phyloP scores from a whole-genome alignment of 2,113 vertebrate genomes.

The Tragelaphus imberbis region DNA sequence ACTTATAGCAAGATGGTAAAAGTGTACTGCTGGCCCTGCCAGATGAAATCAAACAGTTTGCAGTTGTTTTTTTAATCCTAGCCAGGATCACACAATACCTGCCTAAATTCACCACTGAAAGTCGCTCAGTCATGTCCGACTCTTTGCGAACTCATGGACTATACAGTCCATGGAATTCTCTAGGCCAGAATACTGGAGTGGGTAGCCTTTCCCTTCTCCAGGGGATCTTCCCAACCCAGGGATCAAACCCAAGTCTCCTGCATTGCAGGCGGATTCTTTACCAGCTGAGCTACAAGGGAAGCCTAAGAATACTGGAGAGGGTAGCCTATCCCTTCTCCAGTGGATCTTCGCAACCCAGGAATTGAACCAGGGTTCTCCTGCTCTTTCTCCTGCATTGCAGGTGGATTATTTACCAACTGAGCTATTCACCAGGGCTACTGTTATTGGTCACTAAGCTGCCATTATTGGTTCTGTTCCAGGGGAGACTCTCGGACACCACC shows the following conservation, averaged over 20 bases:
- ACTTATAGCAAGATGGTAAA: neutral
- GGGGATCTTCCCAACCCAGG: neutral
- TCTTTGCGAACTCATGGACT: neutral
- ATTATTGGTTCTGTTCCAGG: neutral
- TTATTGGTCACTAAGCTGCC: neutral
- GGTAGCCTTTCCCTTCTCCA: neutral
- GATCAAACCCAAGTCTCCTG: neutral
- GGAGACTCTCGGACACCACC: neutral
- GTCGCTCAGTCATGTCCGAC: neutral
- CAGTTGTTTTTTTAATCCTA: neutral
- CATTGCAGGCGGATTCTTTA: neutral
- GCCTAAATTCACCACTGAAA: neutral
- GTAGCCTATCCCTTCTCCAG: neutral
- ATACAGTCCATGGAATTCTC: neutral
- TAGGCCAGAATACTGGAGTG: neutral
- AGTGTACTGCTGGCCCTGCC: neutral
- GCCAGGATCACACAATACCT: neutral
- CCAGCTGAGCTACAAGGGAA: neutral
- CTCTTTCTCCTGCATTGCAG: neutral
- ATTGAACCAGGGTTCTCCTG: neutral
- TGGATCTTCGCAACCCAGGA: neutral
- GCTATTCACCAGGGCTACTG: neutral
- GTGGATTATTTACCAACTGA: neutral
- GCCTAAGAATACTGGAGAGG: neutral
- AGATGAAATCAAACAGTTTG: neutral